Base-by-base conservation (phyloP, 2,113 vertebrate species). In the Peromyscus leucopus region DNA sequence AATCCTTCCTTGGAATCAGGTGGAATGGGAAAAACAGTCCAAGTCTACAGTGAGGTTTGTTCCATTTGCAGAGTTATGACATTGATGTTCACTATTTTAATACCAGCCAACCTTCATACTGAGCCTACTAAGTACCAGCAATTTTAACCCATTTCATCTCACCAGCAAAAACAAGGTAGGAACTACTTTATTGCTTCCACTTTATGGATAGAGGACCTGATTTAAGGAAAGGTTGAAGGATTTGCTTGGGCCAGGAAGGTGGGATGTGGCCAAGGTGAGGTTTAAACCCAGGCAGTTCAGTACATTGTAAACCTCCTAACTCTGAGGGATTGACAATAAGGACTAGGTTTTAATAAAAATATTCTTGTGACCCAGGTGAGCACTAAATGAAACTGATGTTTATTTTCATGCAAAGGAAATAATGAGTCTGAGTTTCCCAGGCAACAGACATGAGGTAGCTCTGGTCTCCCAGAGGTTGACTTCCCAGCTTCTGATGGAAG, bases 31-130 rank as follows among this genome's bases (percentile, higher is more conserved):
- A 67, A 90, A 72, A 65, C 15, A 75, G 12, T 89, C 42, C 46
- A 75, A 94, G 67, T 42, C 67, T 94, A 83, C 55, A 84, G 42
- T 67, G 36, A 80, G 8, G 22, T 90, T 96, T 91, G 79, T 28
- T 89, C 89, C 26, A 55, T 57, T 6, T 92, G n/a, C 39, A 90
- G 46, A 59, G 91, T 90, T 84, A 75, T 80, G 39, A 65, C 31
- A 74, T 84, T 86, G 48, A 39, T 89, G 72, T 93, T 93, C 57
- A 94, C 83, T 91, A n/a, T 75, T 79, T 46, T 85, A 71, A 67
- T 88, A 61, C 51, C 76, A 90, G 61, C 31, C 48, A 80, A 33
- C 22, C 69, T 24, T 57, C 51, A n/a, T 22, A 65, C 7, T 39
- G 57, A 76, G 13, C 46, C 55, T 86, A 33, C 17, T 74, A 2